Evolutionary conservation across 2,888 invertebrate genomes (phyloP), one percentile per base, ranked within the genome.

Genomic region (Altica lythri): DNA sequence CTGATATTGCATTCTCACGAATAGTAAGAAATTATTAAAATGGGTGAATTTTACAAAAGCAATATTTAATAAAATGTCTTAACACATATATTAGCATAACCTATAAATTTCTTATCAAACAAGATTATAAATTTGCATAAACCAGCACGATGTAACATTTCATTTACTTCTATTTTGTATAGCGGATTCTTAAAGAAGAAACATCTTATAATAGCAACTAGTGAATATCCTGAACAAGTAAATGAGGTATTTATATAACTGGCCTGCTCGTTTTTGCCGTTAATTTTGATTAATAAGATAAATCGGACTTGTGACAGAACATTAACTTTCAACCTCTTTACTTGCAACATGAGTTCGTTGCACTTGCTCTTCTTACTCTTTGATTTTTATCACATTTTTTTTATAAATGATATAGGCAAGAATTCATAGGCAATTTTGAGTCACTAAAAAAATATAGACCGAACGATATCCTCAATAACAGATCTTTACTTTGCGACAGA

Each of bases 251-350:
- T 46, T 51, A 50, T 50, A 42, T 52, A 55, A 48, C 55, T 37
- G 30, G 38, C 22, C 38, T 44, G 16, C 30, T 47, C 22, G 48
- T 40, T 38, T 40, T 14, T 38, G 44, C 56, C 56, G 52, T 56
- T 56, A 48, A 48, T 40, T 49, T 22, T 43, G 52, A 43, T 52
- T 44, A 35, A 47, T 48, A 45, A 52, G 48, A 48, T 48, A 48
- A 19, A 25, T 30, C 35, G 29, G 32, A 22, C 14, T 40, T 42
- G 32, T 22, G 32, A 18, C 22, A 32, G 30, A 30, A 49, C 32
- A 40, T 40, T 49, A 45, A 45, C 32, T 38, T 38, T n/a, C 38
- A 38, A 19, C 18, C 38, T 38, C 10, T 10, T 38, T 50, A 22
- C 9, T 4, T 13, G 12, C n/a, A n/a, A n/a, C n/a, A n/a, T n/a